phyloP scores from a whole-genome alignment of 35 echinoderm and acorn worm species.

The Anneissia japonica region DNA sequence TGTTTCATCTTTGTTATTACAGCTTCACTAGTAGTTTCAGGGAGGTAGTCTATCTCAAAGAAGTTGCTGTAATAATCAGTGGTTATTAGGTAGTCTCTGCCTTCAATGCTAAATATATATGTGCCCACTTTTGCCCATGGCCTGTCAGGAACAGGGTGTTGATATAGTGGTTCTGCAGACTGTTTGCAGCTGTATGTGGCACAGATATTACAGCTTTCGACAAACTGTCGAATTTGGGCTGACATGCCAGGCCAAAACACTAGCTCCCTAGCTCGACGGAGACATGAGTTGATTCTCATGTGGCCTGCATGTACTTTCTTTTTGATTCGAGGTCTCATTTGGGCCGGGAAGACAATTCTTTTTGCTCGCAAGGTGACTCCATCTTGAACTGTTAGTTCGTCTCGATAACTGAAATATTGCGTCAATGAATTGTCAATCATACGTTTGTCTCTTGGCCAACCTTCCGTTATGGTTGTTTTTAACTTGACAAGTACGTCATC shows the following conservation, averaged over 20 bases:
- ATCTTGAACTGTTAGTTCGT: slow-evolving; percentile 70
- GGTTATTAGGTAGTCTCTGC: slow-evolving; percentile 12
- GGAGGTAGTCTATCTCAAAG: background rate
- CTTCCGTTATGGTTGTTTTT: slow-evolving; percentile 21
- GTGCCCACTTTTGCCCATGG: slow-evolving; percentile 11
- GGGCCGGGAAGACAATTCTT: slow-evolving; percentile 42
- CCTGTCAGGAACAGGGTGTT: background rate
- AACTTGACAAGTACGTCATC: too few species aligned
- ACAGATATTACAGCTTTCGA: slow-evolving; percentile 55
- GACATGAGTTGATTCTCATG: slow-evolving; percentile 49
- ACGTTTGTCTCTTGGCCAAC: slow-evolving; percentile 53
- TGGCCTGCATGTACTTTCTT: slow-evolving; percentile 44
- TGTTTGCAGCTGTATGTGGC: slow-evolving; percentile 7
- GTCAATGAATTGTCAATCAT: background rate
- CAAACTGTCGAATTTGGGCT: slow-evolving; percentile 42
- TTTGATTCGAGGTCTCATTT: slow-evolving; percentile 35
- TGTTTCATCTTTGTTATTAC: slow-evolving; percentile 6
- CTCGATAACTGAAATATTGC: slow-evolving; percentile 35
- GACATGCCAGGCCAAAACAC: slow-evolving; percentile 54
- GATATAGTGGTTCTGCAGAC: slow-evolving; percentile 1
- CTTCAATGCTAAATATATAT: background rate
- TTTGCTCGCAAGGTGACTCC: slow-evolving; percentile 33
- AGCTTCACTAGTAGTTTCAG: background rate
- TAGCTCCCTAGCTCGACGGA: background rate
- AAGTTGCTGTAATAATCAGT: slow-evolving; percentile 2